Evolutionary conservation across 2,888 invertebrate genomes (phyloP), one percentile per base, ranked within the genome.

Genomic region (Eupithecia inturbata): DNA sequence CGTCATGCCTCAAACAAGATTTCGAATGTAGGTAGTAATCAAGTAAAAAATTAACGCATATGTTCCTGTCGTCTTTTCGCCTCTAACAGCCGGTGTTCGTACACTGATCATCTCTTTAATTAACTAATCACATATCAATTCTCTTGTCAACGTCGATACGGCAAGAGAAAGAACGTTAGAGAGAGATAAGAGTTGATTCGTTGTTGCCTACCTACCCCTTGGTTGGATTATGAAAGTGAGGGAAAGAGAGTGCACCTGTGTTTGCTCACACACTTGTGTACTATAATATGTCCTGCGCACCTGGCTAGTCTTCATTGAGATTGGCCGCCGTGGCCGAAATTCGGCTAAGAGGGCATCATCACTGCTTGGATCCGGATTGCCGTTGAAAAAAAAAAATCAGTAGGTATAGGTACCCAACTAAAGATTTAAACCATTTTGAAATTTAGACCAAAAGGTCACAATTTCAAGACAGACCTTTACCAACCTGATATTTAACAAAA

Each of bases 401-500:
- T n/a, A n/a, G n/a, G n/a, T n/a, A n/a, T n/a, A n/a, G n/a, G n/a
- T 57, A 26, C 3, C 22, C 3, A 10, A 22, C 22, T 57, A 26
- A 57, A 22, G 0, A n/a, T 53, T 53, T 12, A 26, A 57, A 53
- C 14, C 60, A 60, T 66, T 66, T 41, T 41, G 39, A 66, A 66
- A 66, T 12, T 16, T 62, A 62, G 28, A 62, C 63, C 22, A 22
- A 66, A 63, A 60, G 68, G 64, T 41, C 60, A 69, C 36, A 67
- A 73, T 74, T 71, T 71, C 70, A 63, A 74, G 70, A 76, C 68
- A 75, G 41, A 77, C 67, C 70, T 74, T 73, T 68, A 57, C 69
- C 69, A 67, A 75, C 60, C 63, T 72, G 71, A 70, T 70, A 66
- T 73, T 73, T 70, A 73, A 72, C 49, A 66, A 72, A 72, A 73